Evolutionary conservation across 2,888 invertebrate species (phyloP).

Genomic region (Pherbina coryleti): DNA sequence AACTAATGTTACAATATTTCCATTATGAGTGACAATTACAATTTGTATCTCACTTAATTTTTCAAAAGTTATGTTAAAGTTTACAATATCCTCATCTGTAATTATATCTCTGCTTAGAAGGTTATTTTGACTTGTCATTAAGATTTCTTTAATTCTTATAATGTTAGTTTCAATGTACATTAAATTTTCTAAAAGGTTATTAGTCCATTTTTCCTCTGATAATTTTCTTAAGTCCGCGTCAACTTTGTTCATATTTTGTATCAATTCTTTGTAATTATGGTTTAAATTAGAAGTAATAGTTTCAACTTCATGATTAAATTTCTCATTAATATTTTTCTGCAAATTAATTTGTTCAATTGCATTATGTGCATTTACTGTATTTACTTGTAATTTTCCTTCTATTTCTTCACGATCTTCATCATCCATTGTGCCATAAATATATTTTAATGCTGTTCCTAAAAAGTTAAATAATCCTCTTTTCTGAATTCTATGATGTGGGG

Average conservation of each 20-base stretch:
- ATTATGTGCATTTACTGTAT: constrained; percentile 21
- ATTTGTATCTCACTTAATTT: background rate
- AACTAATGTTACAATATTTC: background rate
- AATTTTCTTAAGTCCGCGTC: constrained; percentile 16
- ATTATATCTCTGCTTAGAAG: constrained; percentile 20
- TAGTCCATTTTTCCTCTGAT: background rate
- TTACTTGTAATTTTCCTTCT: constrained; percentile 20
- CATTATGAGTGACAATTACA: background rate
- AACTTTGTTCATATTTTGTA: constrained; percentile 19
- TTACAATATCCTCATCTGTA: constrained; percentile 12
- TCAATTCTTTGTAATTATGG: constrained; percentile 2
- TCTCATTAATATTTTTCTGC: constrained; percentile 18
- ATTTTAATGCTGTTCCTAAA: constrained; percentile 41
- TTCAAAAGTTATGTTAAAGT: constrained; percentile 19
- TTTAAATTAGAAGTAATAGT: constrained; percentile 1
- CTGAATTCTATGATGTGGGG: constrained; percentile 34
- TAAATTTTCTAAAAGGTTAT: constrained; percentile 17
- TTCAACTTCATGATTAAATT: constrained; percentile 4
- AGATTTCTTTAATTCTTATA: constrained; percentile 21
- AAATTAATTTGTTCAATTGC: constrained; percentile 33
- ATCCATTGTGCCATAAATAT: constrained; percentile 41
- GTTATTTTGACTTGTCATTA: constrained; percentile 29
- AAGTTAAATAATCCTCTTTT: constrained; percentile 42
- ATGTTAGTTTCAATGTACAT: constrained; percentile 31
- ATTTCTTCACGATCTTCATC: constrained; percentile 39